These are phyloP conservation scores for Cartodere bifasciata DNA, from an alignment of 2,888 invertebrate species.

Conservation along the genomic window DNA sequence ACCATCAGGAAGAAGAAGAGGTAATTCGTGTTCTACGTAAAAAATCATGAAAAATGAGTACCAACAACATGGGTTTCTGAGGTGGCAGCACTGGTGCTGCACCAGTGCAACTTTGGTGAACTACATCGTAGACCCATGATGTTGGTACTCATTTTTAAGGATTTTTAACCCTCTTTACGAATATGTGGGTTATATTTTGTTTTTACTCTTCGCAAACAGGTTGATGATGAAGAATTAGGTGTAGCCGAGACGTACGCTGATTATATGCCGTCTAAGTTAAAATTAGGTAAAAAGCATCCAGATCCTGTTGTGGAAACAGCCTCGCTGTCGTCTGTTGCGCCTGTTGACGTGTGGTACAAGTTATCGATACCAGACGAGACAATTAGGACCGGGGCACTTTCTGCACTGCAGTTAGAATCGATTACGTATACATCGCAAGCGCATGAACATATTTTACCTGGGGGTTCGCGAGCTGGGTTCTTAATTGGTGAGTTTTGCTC, in stretches of 20 bases:
- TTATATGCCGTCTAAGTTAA: conserved; percentile 94
- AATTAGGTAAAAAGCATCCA: conserved; percentile 90
- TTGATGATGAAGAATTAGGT: conserved; percentile 92
- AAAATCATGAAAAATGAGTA: no score
- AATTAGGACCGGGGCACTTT: conserved; percentile 73
- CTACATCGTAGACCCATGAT: no score
- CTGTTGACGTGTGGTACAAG: conserved; percentile 84
- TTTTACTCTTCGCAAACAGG: conserved; percentile 34
- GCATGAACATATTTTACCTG: conserved; percentile 81
- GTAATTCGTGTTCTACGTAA: conserved; percentile 14
- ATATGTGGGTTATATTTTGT: no score
- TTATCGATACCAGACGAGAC: conserved; percentile 73
- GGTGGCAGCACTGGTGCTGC: no score
- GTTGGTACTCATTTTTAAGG: no score
- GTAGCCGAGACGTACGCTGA: conserved; percentile 98
- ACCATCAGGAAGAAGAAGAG: conserved; percentile 32
- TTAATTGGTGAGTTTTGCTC: conserved; percentile 72
- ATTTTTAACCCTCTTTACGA: no score
- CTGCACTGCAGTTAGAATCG: conserved; percentile 93
- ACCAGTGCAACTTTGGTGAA: no score
- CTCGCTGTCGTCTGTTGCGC: conserved; percentile 89
- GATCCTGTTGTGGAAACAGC: conserved; percentile 99
- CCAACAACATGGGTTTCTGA: no score
- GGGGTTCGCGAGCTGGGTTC: conserved; percentile 86
- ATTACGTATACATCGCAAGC: conserved; percentile 96